A percentile compares a stretch with the other conserved stretches of the same genome.
Conservation (phyloP, 2,888 invertebrate species). For the Atethmia centrago region DNA sequence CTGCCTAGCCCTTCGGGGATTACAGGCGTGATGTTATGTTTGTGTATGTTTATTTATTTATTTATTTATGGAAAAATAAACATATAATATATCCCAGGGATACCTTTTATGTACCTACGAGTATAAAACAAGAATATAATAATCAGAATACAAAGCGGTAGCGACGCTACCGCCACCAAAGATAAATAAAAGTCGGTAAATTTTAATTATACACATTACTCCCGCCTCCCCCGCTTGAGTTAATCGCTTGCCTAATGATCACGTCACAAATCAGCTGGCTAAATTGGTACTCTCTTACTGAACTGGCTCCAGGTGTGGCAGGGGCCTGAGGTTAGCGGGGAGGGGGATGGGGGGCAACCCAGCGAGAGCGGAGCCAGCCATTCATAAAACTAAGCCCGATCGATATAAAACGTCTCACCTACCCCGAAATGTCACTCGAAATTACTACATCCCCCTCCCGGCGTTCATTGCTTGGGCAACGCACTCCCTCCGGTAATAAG, state of each 20-base stretch:
- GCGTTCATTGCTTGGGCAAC: conserved; percentile 68
- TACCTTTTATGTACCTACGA: neutral
- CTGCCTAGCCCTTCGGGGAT: too few species aligned
- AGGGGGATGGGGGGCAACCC: conserved; percentile 36
- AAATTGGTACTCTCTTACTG: conserved; percentile 71
- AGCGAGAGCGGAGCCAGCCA: conserved; percentile 75
- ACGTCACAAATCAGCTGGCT: conserved; percentile 79
- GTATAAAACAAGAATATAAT: neutral
- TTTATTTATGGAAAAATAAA: neutral
- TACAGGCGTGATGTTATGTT: too few species aligned
- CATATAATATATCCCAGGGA: too few species aligned
- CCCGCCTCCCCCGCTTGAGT: conserved; percentile 64
- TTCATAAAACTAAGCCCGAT: conserved; percentile 88
- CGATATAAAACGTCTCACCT: conserved; percentile 82
- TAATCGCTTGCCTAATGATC: conserved; percentile 76
- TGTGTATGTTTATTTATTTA: too few species aligned
- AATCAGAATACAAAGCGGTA: neutral
- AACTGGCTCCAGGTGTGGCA: conserved; percentile 63
- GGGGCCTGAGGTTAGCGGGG: conserved; percentile 55
- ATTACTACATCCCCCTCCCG: conserved; percentile 57
- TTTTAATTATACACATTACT: conserved; percentile 54
- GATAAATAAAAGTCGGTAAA: conserved; percentile 36
- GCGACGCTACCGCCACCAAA: conserved; percentile 4
- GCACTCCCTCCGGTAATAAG: conserved; percentile 49
- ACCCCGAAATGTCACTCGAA: conserved; percentile 66